Conservation (phyloP, 1,140 invertebrate species). For the Nephotettix cincticeps region DNA sequence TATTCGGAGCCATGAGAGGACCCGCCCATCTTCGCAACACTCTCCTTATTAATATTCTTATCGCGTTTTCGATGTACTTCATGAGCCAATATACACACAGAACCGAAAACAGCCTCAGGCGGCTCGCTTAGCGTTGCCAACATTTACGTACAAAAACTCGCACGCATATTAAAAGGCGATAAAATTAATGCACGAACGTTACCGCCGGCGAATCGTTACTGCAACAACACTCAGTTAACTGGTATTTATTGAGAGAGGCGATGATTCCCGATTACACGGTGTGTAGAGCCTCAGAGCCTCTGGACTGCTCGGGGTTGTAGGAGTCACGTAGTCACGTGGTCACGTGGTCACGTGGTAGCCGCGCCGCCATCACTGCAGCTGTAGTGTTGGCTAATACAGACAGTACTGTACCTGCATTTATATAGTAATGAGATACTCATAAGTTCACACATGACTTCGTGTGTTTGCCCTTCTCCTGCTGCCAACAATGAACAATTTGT, state of each 20-base stretch:
- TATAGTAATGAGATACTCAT: too few species aligned
- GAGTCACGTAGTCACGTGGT: too few species aligned
- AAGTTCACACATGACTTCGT: too few species aligned
- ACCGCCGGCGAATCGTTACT: neutral
- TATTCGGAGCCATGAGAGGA: constrained; percentile 11
- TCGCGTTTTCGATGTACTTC: constrained; percentile 19
- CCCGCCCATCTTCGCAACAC: constrained; percentile 14
- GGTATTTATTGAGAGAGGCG: neutral
- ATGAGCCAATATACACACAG: constrained; percentile 23
- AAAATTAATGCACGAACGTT: constrained; percentile 5
- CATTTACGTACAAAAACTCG: constrained; percentile 6
- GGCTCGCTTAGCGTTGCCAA: neutral
- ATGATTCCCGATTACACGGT: too few species aligned
- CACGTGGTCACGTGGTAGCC: too few species aligned
- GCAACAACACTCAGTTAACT: neutral
- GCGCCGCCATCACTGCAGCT: too few species aligned
- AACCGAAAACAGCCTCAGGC: constrained; percentile 13
- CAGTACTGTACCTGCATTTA: too few species aligned
- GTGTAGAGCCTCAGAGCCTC: too few species aligned
- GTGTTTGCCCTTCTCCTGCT: too few species aligned
- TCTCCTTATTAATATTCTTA: constrained; percentile 20
- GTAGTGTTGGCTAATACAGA: too few species aligned
- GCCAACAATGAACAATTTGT: too few species aligned
- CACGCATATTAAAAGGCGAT: constrained; percentile 21
- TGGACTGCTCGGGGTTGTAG: too few species aligned